Base-by-base conservation (phyloP, 2,113 vertebrate genomes). In the Piprites chloris region DNA sequence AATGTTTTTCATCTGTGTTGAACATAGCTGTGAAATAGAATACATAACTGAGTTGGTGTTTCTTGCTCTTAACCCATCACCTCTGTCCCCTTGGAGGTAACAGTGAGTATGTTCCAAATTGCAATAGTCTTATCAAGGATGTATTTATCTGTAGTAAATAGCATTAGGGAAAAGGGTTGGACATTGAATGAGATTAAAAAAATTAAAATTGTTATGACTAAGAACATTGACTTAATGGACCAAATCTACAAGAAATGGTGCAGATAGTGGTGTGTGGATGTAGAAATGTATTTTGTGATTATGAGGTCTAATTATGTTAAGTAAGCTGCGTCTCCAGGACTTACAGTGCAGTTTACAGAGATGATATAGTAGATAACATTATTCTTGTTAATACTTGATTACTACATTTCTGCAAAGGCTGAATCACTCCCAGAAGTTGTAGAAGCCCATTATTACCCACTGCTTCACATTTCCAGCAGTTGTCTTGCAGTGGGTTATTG, bases 351-450 rank as follows among this genome's bases (percentile, higher is more conserved):
- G 3, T 47, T 22, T 67, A 18, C 33, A 53, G 42, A 71, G 52
- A 16, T 11, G 3, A 6, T 23, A 50, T 0, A 42, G 22, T 42
- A 46, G 39, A 49, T 24, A 63, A 85, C 50, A 6, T 62, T 62
- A 4, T 56, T 66, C 15, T 73, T 66, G 16, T 41, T 65, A 20
- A 14, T n/a, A 5, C 17, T 33, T 2, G 6, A 35, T 13, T 79
- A 21, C 15, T 10, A n/a, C 0, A 0, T 8, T 91, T 66, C n/a
- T 89, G 8, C 4, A 6, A 55, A 50, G 41, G 14, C 37, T 49
- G 52, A 67, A 44, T 37, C 0, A 1, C 11, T 78, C 35, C 8
- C 33, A 47, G 27, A 47, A 68, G 5, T 3, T 6, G 20, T 18
- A 47, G 39, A 65, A 79, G 6, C 4, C 14, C 30, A 2, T 28